phyloP scores from a whole-genome alignment of 2,888 invertebrate species.

The Adelphocoris suturalis region DNA sequence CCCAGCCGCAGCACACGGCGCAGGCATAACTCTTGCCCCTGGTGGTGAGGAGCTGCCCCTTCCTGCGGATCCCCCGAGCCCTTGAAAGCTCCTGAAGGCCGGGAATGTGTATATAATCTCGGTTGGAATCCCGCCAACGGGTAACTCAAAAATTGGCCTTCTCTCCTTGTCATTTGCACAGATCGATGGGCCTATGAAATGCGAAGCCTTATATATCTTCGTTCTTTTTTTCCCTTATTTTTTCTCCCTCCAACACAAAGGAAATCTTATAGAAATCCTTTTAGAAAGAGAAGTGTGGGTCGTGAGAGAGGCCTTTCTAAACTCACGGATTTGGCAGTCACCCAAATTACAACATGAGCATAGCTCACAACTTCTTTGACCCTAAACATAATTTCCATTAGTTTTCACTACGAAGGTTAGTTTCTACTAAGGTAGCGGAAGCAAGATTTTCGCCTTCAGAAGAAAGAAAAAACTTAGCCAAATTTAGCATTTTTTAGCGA shows the following conservation, averaged over 20 bases:
- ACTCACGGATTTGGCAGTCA: background rate
- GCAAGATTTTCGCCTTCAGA: too few relatives aligned
- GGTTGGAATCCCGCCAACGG: conserved; percentile 12
- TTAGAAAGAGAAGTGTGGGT: background rate
- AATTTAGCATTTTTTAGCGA: too few relatives aligned
- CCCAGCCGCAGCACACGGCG: conserved; percentile 35
- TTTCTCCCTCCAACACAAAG: background rate
- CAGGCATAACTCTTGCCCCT: conserved; percentile 47
- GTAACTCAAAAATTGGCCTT: conserved; percentile 41
- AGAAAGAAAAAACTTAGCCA: too few relatives aligned
- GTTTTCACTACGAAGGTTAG: too few relatives aligned
- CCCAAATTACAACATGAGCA: background rate
- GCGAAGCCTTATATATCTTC: background rate
- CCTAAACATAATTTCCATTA: too few relatives aligned
- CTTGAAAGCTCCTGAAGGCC: conserved; percentile 23
- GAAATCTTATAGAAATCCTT: background rate
- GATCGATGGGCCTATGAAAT: background rate
- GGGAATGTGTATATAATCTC: conserved; percentile 6
- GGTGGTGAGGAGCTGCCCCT: background rate
- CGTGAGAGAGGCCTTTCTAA: background rate
- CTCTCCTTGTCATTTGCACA: background rate
- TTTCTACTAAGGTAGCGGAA: too few relatives aligned
- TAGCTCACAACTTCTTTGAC: background rate
- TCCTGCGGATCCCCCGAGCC: background rate
- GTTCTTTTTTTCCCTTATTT: background rate